Conservation (phyloP, 2,113 vertebrate genomes). For the Callopanchax toddi region DNA sequence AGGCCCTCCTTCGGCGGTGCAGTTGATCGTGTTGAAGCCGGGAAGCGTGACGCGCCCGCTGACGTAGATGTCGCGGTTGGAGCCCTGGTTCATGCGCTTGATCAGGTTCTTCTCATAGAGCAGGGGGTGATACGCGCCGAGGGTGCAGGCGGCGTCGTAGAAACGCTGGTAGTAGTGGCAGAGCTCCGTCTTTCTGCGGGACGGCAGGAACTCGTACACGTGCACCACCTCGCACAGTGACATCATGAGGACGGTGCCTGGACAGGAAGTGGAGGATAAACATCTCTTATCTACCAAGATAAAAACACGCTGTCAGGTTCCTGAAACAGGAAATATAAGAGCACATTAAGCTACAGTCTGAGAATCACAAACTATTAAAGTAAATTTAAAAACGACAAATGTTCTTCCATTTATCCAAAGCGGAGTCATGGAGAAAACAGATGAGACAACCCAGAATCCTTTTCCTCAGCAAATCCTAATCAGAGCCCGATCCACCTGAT, state of each 20-base stretch:
- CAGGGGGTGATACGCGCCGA: conserved; percentile 83
- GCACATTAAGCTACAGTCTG: too few relatives aligned
- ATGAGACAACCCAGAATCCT: too few relatives aligned
- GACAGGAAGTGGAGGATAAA: background rate
- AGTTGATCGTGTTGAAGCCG: conserved; percentile 75
- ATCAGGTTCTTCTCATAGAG: conserved; percentile 85
- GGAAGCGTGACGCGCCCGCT: conserved; percentile 77
- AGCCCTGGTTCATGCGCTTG: conserved; percentile 81
- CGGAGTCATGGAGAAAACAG: too few relatives aligned
- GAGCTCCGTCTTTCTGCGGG: conserved; percentile 77
- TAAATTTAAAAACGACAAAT: too few relatives aligned
- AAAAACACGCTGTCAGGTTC: too few relatives aligned
- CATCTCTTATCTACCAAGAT: too few relatives aligned
- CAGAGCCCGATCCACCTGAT: too few relatives aligned
- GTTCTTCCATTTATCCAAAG: too few relatives aligned
- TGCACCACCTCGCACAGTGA: conserved; percentile 81
- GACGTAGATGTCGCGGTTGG: conserved; percentile 72
- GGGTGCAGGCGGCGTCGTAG: conserved; percentile 80
- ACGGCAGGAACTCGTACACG: conserved; percentile 84
- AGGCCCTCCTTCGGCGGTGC: conserved; percentile 25
- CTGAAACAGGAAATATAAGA: too few relatives aligned
- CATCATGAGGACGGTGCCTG: conserved; percentile 84
- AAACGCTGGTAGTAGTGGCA: conserved; percentile 85
- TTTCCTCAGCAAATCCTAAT: too few relatives aligned
- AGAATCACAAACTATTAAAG: too few relatives aligned